Evolutionary conservation across 2,113 vertebrate genomes (phyloP).

Genomic region (Cephalopterus ornatus): DNA sequence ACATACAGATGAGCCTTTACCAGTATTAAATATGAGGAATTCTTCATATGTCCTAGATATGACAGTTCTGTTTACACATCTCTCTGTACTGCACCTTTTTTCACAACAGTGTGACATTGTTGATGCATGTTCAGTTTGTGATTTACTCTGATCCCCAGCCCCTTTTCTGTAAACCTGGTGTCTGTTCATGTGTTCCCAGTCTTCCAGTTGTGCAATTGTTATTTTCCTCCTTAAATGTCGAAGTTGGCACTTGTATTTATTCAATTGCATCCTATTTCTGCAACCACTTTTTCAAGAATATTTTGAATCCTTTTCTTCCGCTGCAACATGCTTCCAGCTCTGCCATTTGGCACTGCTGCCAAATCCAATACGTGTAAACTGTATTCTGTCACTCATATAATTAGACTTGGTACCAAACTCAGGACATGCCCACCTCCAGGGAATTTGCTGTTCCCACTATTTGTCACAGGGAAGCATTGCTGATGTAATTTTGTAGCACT

Average conservation of each 20-base stretch:
- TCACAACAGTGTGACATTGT: background rate
- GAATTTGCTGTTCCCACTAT: background rate
- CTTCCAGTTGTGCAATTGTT: background rate
- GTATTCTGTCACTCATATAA: background rate
- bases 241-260: background rate
- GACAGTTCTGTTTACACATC: constrained; percentile 26
- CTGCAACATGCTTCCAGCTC: background rate
- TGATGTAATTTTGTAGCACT: background rate
- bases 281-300: background rate
- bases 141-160: background rate
- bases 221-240: background rate
- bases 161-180: background rate
- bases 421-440: background rate
- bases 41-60: background rate
- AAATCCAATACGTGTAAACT: background rate
- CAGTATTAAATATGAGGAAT: background rate
- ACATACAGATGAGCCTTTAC: background rate
- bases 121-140: background rate
- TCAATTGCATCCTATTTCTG: background rate
- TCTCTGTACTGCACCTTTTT: background rate
- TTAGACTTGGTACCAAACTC: background rate
- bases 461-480: background rate
- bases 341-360: background rate
- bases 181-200: background rate
- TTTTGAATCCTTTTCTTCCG: background rate